Conservation (phyloP, 2,113 vertebrate genomes). For the Rostratula benghalensis region DNA sequence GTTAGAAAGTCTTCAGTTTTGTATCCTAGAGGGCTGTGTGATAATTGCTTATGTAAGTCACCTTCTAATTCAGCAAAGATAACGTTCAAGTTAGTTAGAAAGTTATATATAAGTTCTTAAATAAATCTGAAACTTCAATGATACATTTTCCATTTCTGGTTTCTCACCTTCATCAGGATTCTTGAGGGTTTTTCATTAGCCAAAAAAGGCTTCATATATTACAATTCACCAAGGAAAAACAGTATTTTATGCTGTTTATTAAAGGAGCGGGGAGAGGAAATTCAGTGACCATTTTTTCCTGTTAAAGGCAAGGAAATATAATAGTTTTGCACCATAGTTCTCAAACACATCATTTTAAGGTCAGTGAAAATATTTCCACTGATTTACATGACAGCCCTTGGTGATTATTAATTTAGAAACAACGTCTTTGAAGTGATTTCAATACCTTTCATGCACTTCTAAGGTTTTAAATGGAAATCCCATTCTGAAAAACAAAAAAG, state of each 20-base stretch:
- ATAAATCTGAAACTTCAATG: neutral
- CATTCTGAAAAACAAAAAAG: neutral
- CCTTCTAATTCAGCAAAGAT: constrained; percentile 48
- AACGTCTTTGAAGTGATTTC: neutral
- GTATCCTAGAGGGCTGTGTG: constrained; percentile 56
- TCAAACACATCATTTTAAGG: neutral
- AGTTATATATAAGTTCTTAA: constrained; percentile 53
- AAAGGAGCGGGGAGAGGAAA: neutral
- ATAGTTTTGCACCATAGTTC: neutral
- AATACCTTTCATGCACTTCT: neutral
- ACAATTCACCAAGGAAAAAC: neutral
- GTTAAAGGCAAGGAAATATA: neutral
- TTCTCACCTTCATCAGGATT: neutral
- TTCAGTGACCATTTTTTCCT: neutral
- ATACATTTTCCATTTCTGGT: neutral
- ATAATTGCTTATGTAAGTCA: constrained; percentile 58
- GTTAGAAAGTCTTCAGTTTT: constrained; percentile 29
- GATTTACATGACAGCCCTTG: neutral
- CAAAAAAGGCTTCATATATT: neutral
- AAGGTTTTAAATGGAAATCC: neutral
- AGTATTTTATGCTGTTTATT: neutral
- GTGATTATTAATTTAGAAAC: neutral
- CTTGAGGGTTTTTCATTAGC: neutral
- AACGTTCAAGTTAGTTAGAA: constrained; percentile 20
- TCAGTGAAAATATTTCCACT: neutral